phyloP scores from a whole-genome alignment of 1,140 invertebrate species.

The Agrilus planipennis region DNA sequence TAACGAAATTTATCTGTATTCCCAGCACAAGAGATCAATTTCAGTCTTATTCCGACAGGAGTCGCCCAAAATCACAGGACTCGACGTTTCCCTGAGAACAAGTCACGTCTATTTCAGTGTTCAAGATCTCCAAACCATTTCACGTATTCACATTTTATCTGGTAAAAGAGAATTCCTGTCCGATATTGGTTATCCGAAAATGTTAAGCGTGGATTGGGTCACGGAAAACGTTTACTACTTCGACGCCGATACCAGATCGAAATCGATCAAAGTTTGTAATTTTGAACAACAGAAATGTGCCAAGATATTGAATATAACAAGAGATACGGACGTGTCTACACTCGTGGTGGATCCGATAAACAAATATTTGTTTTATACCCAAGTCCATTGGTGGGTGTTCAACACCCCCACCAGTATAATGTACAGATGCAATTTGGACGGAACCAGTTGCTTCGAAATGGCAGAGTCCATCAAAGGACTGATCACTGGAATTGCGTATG shows the following conservation, averaged over 20 bases:
- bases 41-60: conserved; percentile 32
- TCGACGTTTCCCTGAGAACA: conserved; percentile 36
- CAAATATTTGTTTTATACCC: conserved; percentile 44
- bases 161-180: conserved; percentile 19
- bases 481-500: conserved; percentile 53
- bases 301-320: conserved; percentile 48
- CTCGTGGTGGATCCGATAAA: conserved; percentile 40
- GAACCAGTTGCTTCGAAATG: conserved; percentile 37
- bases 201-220: conserved; percentile 66
- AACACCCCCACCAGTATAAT: conserved; percentile 39
- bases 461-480: conserved; percentile 31
- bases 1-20: conserved; percentile 40
- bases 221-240: conserved; percentile 66
- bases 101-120: conserved; percentile 33
- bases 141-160: conserved; percentile 15
- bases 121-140: conserved; percentile 30
- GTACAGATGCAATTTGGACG: conserved; percentile 51
- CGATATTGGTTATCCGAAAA: conserved; percentile 39
- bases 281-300: conserved; percentile 42
- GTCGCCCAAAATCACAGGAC: conserved; percentile 35
- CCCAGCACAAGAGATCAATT: conserved; percentile 26
- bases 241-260: conserved; percentile 38
- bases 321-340: conserved; percentile 41
- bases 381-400: conserved; percentile 31
- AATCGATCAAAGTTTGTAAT: conserved; percentile 42